Conservation (phyloP, 2,797 vertebrate genomes). For the Paratrypauchen microcephalus region DNA sequence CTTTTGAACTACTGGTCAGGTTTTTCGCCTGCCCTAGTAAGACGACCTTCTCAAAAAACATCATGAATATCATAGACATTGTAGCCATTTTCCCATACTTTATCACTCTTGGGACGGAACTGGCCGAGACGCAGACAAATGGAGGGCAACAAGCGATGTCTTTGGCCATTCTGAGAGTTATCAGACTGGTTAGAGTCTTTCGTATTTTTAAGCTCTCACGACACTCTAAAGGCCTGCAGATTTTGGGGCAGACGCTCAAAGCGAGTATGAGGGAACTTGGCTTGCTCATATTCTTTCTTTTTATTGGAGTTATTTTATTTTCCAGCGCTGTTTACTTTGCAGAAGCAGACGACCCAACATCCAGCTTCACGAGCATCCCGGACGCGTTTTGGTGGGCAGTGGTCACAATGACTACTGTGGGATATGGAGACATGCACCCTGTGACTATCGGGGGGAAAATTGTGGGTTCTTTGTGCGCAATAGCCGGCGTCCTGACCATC, state of each 20-base stretch:
- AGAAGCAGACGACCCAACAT: conserved; percentile 92
- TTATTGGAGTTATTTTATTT: conserved; percentile 97
- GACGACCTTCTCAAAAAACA: conserved; percentile 93
- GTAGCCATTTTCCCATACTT: conserved; percentile 98
- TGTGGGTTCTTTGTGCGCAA: conserved; percentile 95
- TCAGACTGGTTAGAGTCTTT: conserved; percentile 93
- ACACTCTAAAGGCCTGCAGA: conserved; percentile 97
- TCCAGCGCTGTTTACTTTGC: conserved; percentile 98
- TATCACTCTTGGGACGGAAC: conserved; percentile 95
- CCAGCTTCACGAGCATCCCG: conserved; percentile 95
- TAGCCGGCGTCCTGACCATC: conserved; percentile 95
- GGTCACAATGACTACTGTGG: conserved; percentile 98
- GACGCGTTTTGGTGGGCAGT: conserved; percentile 99
- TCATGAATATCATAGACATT: conserved; percentile 99
- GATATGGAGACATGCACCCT: conserved; percentile 98
- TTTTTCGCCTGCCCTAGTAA: conserved; percentile 98
- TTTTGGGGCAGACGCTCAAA: conserved; percentile 95
- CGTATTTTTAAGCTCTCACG: conserved; percentile 97
- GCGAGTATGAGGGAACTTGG: conserved; percentile 97
- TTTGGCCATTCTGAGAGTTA: conserved; percentile 94
- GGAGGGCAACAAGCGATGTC: conserved; percentile 97
- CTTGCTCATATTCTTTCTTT: conserved; percentile 96
- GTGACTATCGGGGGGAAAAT: conserved; percentile 97
- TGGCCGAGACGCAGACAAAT: conserved; percentile 89
- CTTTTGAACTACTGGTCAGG: conserved; percentile 93